Base-by-base conservation (phyloP, 1,140 invertebrate species). In the Drosophila lacertosa region DNA sequence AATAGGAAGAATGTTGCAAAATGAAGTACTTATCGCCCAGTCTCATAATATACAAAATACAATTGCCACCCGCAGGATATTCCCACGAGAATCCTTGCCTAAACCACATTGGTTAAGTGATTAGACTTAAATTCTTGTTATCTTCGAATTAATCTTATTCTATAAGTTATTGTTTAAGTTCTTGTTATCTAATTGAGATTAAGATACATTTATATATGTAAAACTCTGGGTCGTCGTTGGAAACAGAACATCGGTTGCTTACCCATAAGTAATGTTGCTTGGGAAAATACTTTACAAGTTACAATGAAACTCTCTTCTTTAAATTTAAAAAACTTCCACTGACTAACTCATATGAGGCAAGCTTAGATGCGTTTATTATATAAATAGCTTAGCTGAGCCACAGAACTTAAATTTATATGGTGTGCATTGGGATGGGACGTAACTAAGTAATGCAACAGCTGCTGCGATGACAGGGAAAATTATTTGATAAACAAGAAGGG, bases 221-320 rank as follows among this genome's bases (percentile, higher is more conserved):
- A 55, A 40, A 13, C 32, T 51, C 33, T 29, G 20, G 48, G 35
- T 16, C 13, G 40, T 7, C 24, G 20, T 59, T 55, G 9, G 15
- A 35, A 29, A 54, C 16, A 35, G 22, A 6, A 26, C 24, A 26
- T 26, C 4, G 45, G 53, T 35, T 42, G 35, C 37, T 33, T 13
- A 22, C 7, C 35, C 39, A 42, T 26, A 48, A 48, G 3, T 29
- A 35, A 39, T 35, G 16, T 11, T 37, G 18, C 47, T 35, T 48
- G 48, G 57, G 44, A 35, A 79, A 84, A 73, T 76, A 69, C 67
- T 42, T 50, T 39, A 33, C 3, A 22, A 72, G 35, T 62, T 47
- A 13, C 10, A 24, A 79, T 73, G 67, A 71, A 84, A 80, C 77
- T 86, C 58, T 71, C 63, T n/a, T n/a, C n/a, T n/a, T n/a, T n/a